A percentile compares a stretch with the other conserved stretches of the same genome.
Evolutionary conservation across 2,888 invertebrate species (phyloP).

Genomic region (Luffia ferchaultella): DNA sequence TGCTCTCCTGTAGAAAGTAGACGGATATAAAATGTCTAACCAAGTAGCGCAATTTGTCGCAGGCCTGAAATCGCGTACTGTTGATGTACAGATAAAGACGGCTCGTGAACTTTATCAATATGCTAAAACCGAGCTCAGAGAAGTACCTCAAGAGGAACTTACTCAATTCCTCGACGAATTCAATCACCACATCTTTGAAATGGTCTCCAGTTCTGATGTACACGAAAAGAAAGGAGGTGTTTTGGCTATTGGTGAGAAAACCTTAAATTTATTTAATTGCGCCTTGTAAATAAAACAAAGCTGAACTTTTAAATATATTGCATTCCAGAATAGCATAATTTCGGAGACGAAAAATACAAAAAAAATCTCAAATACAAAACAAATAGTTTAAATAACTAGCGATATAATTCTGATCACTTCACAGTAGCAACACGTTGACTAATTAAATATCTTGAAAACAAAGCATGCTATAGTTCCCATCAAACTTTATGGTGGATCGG

Average conservation of each 20-base stretch:
- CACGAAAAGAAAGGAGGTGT: slow-evolving; percentile 97
- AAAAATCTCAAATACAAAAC: too few species aligned
- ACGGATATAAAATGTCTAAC: slow-evolving; percentile 44
- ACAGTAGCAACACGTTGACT: too few species aligned
- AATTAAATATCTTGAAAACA: too few species aligned
- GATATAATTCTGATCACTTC: too few species aligned
- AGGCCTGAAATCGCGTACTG: slow-evolving; percentile 88
- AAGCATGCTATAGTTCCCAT: too few species aligned
- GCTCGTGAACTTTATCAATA: slow-evolving; percentile 90
- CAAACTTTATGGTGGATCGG: too few species aligned
- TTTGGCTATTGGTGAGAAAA: slow-evolving; percentile 83
- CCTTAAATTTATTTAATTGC: too few species aligned
- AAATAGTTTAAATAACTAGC: too few species aligned
- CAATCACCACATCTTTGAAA: slow-evolving; percentile 94
- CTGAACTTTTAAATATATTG: neutral
- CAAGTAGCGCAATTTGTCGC: slow-evolving; percentile 81
- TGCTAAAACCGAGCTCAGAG: slow-evolving; percentile 89
- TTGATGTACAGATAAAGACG: slow-evolving; percentile 84
- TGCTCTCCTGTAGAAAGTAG: too few species aligned
- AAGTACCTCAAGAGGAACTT: slow-evolving; percentile 90
- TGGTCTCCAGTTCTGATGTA: slow-evolving; percentile 92
- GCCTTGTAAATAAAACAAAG: neutral
- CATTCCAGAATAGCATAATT: too few species aligned
- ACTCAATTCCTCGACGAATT: slow-evolving; percentile 93
- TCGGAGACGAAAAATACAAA: too few species aligned